Evolutionary conservation across 2,797 vertebrate genomes (phyloP).

Genomic region (Eupleurogrammus muticus): DNA sequence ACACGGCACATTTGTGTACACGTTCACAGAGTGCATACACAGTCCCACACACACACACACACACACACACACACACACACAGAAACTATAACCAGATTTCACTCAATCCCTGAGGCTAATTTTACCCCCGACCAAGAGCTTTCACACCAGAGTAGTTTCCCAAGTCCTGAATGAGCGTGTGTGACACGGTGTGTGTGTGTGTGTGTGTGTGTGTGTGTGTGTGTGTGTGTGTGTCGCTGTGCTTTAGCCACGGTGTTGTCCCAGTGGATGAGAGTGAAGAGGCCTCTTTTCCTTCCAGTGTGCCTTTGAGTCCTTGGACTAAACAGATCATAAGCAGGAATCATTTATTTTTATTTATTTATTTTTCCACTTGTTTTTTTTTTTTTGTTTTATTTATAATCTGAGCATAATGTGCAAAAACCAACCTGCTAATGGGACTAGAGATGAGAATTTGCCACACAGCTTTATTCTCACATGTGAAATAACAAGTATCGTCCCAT

Average conservation of each 20-base stretch:
- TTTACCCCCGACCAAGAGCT: conserved; percentile 52
- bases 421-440: no score
- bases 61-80: conserved; percentile 36
- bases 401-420: no score
- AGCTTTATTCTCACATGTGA: no score
- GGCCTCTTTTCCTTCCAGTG: conserved; percentile 53
- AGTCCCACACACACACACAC: conserved; percentile 28
- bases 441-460: no score
- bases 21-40: conserved; percentile 20
- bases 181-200: conserved; percentile 7
- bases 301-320: conserved; percentile 59
- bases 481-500: no score
- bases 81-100: conserved; percentile 30
- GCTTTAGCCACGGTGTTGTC: conserved; percentile 59
- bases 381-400: no score
- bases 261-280: conserved; percentile 52
- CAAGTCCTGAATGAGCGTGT: conserved; percentile 30
- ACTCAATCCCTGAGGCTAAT: conserved; percentile 36
- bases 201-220: conserved; percentile 18
- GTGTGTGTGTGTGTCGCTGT: conserved; percentile 21
- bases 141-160: conserved; percentile 56
- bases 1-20: conserved; percentile 30
- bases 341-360: no score
- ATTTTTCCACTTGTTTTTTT: no score
- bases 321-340: conserved; percentile 58